Evolutionary conservation across 2,797 vertebrate species (phyloP), one percentile per base, ranked within the genome.

Genomic region (Gouania willdenowi): DNA sequence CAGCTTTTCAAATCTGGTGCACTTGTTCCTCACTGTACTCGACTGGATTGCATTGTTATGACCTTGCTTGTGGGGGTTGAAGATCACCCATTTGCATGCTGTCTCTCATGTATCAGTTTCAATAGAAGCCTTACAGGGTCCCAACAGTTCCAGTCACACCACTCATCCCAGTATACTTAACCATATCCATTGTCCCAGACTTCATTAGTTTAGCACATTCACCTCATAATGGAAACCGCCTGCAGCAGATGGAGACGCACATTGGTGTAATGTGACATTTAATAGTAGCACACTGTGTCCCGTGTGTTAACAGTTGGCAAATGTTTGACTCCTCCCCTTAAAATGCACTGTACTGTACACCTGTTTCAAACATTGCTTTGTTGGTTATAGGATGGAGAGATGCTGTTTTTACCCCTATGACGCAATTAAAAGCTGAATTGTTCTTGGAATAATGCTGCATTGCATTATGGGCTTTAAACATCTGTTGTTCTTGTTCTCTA

Each of bases 71-170:
- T n/a, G n/a, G n/a, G n/a, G n/a, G n/a, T n/a, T n/a, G n/a, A n/a
- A n/a, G n/a, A n/a, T n/a, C n/a, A n/a, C n/a, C n/a, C n/a, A n/a
- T n/a, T n/a, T 9, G 23, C 9, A 21, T 9, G 8, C 1, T 23
- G 21, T 26, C 37, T 37, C 17, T 31, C 14, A 32, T 7, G 5
- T 64, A 49, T 39, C 28, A 15, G 3, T 29, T 59, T 10, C 27
- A 29, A 45, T 27, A 26, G 13, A 28, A 29, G 23, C 14, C 27
- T 38, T 6, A 4, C n/a, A 2, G 2, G 9, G 38, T 60, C 44
- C 26, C 33, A 22, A 2, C 11, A 20, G 25, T 40, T 15, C 12
- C 2, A n/a, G 17, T 13, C 34, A 60, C 24, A 44, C 19, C 31
- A 46, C 6, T 23, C 16, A 38, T 16, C 38, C 11, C 1, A 14